These are phyloP conservation scores for Sebastiscus albofasciatus DNA, from an alignment of 2,797 vertebrate genomes.

Conservation along the genomic window DNA sequence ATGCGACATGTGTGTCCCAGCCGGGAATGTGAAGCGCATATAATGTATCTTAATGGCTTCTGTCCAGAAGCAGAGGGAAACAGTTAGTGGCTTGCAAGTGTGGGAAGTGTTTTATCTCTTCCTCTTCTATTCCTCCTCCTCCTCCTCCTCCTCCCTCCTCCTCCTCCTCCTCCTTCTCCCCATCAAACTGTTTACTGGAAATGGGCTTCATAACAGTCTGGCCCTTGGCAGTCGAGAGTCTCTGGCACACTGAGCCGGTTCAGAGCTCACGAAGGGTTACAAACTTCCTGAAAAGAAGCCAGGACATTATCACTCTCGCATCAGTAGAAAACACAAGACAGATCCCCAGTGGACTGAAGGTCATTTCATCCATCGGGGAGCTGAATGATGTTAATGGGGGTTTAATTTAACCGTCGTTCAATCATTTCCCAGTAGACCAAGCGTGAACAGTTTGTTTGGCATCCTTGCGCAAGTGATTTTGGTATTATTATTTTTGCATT, in stretches of 20 bases:
- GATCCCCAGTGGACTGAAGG: neutral
- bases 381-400: constrained; percentile 19
- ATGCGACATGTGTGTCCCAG: neutral
- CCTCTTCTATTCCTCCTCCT: constrained; percentile 1
- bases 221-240: constrained; percentile 55
- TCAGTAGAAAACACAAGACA: constrained; percentile 3
- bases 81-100: constrained; percentile 51
- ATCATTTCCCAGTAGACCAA: neutral
- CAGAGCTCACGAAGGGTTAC: constrained; percentile 32
- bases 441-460: neutral
- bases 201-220: constrained; percentile 52
- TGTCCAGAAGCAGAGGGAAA: constrained; percentile 54
- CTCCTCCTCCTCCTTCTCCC: constrained; percentile 23
- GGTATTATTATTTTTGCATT: constrained; percentile 11
- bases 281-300: constrained; percentile 41
- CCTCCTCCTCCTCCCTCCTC: neutral
- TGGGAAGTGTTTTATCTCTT: constrained; percentile 51
- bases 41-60: constrained; percentile 26
- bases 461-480: neutral
- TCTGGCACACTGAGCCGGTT: constrained; percentile 42
- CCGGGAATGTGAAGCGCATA: neutral
- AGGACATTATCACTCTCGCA: constrained; percentile 17
- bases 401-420: neutral
- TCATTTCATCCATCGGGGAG: constrained; percentile 10
- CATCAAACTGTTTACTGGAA: constrained; percentile 69